Evolutionary conservation across 2,888 invertebrate species (phyloP), one percentile per base, ranked within the genome.

Genomic region (Lycaena phlaeas): DNA sequence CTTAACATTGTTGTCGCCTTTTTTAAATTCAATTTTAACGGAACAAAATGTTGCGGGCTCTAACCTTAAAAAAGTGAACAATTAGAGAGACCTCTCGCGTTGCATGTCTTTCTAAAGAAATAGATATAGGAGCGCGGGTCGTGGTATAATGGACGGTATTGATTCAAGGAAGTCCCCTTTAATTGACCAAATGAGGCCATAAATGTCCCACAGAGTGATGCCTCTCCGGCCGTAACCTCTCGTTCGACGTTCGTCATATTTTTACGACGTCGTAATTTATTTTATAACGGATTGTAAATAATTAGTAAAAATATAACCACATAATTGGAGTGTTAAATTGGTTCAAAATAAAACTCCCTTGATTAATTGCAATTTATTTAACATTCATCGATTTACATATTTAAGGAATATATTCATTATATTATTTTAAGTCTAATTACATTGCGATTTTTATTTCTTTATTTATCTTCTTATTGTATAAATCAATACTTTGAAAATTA

Each of bases 111-210:
- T 34, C 11, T 11, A 18, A 12, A 9, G 18, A 14, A 10, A 30
- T 2, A 1, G 10, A 11, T 1, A 12, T 12, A 11, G 7, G 7
- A 11, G 3, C 34, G 10, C 12, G 30, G 75, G 46, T 65, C 69
- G 52, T 42, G 28, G 18, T 49, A 47, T 45, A 48, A 41, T 65
- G 67, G 69, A 43, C 56, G 57, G 67, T 69, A 61, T 69, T 63
- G 71, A 66, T 75, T 72, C 70, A 68, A 72, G 68, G 72, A 74
- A 76, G 66, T 64, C 64, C 66, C 61, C 68, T 67, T n/a, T 61
- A 74, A 75, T 73, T 70, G 68, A 61, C 59, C 58, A 74, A 78
- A 75, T 71, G 68, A 69, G 69, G 66, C 64, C 68, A 71, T 79
- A 78, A 77, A 78, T 65, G 67, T 69, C 68, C 70, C 63, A 62